These are phyloP conservation scores for Tamandua tetradactyla DNA, from an alignment of 2,797 vertebrate genomes.

Conservation along the genomic window DNA sequence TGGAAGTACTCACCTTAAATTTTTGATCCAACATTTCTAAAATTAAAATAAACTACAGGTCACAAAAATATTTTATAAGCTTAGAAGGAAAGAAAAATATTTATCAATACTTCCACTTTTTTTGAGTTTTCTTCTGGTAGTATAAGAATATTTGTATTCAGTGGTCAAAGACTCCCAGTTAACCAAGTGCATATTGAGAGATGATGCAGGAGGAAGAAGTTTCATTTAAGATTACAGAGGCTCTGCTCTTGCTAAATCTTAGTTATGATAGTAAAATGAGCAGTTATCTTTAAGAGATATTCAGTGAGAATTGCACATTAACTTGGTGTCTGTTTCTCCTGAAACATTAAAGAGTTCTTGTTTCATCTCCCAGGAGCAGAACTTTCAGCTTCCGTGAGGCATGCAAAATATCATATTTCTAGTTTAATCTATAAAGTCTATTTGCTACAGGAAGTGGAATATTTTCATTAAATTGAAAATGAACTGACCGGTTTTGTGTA, in stretches of 20 bases:
- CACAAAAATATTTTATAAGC: constrained; percentile 22
- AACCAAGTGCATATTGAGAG: background rate
- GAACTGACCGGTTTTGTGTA: background rate
- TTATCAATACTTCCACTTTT: constrained; percentile 6
- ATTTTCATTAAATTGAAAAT: constrained; percentile 55
- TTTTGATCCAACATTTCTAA: background rate
- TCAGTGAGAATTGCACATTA: background rate
- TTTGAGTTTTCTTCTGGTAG: background rate
- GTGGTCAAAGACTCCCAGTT: background rate
- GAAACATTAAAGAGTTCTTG: background rate
- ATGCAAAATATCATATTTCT: background rate
- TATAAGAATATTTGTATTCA: background rate
- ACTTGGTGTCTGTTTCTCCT: constrained; percentile 16
- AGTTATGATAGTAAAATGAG: background rate
- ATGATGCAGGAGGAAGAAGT: background rate
- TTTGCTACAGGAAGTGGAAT: background rate
- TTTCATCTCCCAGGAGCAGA: background rate
- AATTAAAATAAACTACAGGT: background rate
- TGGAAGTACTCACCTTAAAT: background rate
- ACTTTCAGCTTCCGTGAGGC: background rate
- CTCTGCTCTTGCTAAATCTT: background rate
- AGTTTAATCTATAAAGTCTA: background rate
- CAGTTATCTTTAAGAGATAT: background rate
- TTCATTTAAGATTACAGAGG: background rate
- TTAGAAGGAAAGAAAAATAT: background rate